Evolutionary conservation across 2,888 invertebrate genomes (phyloP).

Genomic region (Dryobota labecula): DNA sequence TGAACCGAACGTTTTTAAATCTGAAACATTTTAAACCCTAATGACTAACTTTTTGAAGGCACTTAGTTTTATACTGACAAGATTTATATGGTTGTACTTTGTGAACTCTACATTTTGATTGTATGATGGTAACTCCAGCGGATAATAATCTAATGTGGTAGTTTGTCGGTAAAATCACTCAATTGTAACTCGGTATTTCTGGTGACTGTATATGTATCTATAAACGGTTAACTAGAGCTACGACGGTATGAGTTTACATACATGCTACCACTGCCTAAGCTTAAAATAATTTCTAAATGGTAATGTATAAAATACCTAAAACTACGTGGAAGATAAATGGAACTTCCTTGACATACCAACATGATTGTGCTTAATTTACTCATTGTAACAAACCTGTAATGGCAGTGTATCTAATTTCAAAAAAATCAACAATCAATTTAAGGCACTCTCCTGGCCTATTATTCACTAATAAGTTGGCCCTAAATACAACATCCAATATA

Average conservation of each 20-base stretch:
- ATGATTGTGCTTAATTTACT: conserved; percentile 74
- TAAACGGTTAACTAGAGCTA: conserved; percentile 50
- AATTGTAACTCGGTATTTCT: conserved; percentile 63
- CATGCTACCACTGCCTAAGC: conserved; percentile 77
- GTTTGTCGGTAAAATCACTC: conserved; percentile 78
- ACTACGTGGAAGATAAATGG: conserved; percentile 87
- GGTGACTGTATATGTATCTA: conserved; percentile 19
- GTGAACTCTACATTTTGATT: conserved; percentile 88
- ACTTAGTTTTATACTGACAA: conserved; percentile 89
- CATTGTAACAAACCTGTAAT: conserved; percentile 72
- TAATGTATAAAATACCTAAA: conserved; percentile 88
- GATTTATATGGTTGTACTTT: conserved; percentile 88
- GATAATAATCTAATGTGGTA: conserved; percentile 81
- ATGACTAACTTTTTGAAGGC: conserved; percentile 90
- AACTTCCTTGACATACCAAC: conserved; percentile 75
- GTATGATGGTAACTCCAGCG: conserved; percentile 89
- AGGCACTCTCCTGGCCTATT: conserved; percentile 83
- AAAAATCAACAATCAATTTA: conserved; percentile 78
- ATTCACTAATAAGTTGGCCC: conserved; percentile 78
- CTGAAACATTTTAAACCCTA: conserved; percentile 85
- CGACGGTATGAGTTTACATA: conserved; percentile 70
- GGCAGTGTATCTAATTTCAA: conserved; percentile 79
- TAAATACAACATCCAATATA: conserved; percentile 77
- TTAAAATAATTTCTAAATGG: conserved; percentile 88
- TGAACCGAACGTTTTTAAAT: conserved; percentile 72